These are phyloP conservation scores for Andrena chrysosceles DNA, from an alignment of 2,888 invertebrate species.

Conservation along the genomic window DNA sequence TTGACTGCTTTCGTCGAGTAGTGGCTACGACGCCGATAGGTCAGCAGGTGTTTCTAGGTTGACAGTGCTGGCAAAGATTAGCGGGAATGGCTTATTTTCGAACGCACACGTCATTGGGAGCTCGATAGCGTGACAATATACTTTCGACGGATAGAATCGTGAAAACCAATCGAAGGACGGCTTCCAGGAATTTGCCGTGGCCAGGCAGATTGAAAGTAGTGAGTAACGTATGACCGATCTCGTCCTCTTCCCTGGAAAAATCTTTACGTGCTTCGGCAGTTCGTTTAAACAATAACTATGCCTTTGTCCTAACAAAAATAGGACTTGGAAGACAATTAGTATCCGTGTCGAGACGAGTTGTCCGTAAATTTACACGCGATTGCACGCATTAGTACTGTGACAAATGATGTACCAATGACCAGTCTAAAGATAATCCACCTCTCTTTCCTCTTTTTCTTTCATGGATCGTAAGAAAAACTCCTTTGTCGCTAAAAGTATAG, in stretches of 20 bases:
- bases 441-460: background rate
- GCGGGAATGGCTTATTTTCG: slow-evolving; percentile 52
- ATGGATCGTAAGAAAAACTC: background rate
- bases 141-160: slow-evolving; percentile 20
- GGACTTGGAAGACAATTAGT: background rate
- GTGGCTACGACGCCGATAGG: slow-evolving; percentile 10
- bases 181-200: slow-evolving; percentile 71
- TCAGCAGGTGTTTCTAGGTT: background rate
- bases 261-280: background rate
- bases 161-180: slow-evolving; percentile 54
- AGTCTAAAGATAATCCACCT: background rate
- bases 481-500: background rate
- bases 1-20: background rate
- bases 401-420: slow-evolving; percentile 2
- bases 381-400: background rate
- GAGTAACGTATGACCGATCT: slow-evolving; percentile 70
- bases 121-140: slow-evolving; percentile 31
- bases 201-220: slow-evolving; percentile 76
- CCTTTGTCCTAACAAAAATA: slow-evolving; percentile 18
- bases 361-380: slow-evolving; percentile 17
- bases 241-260: background rate
- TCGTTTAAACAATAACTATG: background rate
- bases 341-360: slow-evolving; percentile 43
- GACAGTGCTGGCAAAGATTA: background rate
- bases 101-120: slow-evolving; percentile 33